Percentiles rank a stretch among this genome's conserved stretches.
These are phyloP conservation scores for Lepus townsendii DNA, from an alignment of 2,797 vertebrate species.

Conservation along the genomic window DNA sequence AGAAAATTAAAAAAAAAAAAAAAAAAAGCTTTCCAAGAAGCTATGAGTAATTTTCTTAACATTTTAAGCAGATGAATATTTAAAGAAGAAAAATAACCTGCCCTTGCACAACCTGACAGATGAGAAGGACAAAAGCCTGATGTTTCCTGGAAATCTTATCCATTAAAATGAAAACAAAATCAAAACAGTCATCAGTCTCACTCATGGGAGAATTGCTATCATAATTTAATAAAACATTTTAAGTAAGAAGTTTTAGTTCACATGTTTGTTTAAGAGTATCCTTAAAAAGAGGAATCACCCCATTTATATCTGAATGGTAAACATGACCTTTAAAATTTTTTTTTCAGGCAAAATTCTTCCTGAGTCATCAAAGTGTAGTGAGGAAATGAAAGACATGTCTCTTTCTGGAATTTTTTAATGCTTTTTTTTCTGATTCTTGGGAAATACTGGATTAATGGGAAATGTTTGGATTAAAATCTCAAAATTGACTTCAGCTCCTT, in stretches of 20 bases:
- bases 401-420: neutral
- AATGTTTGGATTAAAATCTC: slow-evolving; percentile 40
- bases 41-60: slow-evolving; percentile 83
- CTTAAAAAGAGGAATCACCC: slow-evolving; percentile 16
- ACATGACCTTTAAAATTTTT: slow-evolving; percentile 48
- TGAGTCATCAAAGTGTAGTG: slow-evolving; percentile 59
- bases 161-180: slow-evolving; percentile 60
- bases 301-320: slow-evolving; percentile 32
- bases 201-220: neutral
- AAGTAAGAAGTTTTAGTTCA: slow-evolving; percentile 19
- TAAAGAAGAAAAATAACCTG: slow-evolving; percentile 74
- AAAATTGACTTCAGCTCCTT: slow-evolving; percentile 18
- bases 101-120: slow-evolving; percentile 54
- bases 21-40: slow-evolving; percentile 83
- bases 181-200: neutral
- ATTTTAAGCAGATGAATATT: slow-evolving; percentile 72
- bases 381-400: slow-evolving; percentile 55
- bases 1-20: slow-evolving; percentile 13
- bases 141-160: slow-evolving; percentile 71
- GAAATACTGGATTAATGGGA: neutral
- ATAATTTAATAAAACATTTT: slow-evolving; percentile 50
- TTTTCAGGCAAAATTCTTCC: slow-evolving; percentile 15
- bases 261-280: neutral
- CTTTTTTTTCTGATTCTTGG: neutral
- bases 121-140: neutral